A percentile compares a stretch with the other conserved stretches of the same genome.
Conservation (phyloP, 1,140 invertebrate species). For the Brachionus sp. region DNA sequence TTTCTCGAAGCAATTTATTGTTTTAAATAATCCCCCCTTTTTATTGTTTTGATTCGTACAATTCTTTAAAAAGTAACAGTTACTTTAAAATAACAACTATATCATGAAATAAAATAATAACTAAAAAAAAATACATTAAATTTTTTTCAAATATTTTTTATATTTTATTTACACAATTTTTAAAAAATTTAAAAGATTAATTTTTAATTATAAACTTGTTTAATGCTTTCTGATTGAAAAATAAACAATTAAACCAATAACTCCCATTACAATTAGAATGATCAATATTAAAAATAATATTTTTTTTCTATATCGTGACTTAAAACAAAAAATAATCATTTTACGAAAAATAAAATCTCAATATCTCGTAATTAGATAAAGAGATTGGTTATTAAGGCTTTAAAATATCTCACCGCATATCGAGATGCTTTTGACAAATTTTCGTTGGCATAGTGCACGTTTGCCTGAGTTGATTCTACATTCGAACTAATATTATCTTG, state of each 20-base stretch:
- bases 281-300: slow-evolving; percentile 18
- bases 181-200: background rate
- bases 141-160: too few relatives aligned
- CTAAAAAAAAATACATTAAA: too few relatives aligned
- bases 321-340: background rate
- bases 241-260: slow-evolving; percentile 32
- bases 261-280: background rate
- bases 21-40: too few relatives aligned
- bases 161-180: background rate
- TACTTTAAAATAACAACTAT: too few relatives aligned
- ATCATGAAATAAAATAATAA: too few relatives aligned
- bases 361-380: too few relatives aligned
- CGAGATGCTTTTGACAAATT: slow-evolving; percentile 7
- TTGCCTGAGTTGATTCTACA: slow-evolving; percentile 3
- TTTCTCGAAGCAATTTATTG: too few relatives aligned
- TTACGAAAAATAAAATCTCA: too few relatives aligned
- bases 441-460: background rate
- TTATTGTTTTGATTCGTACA: too few relatives aligned
- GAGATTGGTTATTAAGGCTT: background rate
- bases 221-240: slow-evolving; percentile 6
- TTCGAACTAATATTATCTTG: slow-evolving; percentile 36
- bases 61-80: too few relatives aligned
- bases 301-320: slow-evolving; percentile 35
- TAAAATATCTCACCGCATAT: slow-evolving; percentile 19
- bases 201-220: background rate